phyloP scores from a whole-genome alignment of 2,888 invertebrate species.

The Lucinisca nassula region DNA sequence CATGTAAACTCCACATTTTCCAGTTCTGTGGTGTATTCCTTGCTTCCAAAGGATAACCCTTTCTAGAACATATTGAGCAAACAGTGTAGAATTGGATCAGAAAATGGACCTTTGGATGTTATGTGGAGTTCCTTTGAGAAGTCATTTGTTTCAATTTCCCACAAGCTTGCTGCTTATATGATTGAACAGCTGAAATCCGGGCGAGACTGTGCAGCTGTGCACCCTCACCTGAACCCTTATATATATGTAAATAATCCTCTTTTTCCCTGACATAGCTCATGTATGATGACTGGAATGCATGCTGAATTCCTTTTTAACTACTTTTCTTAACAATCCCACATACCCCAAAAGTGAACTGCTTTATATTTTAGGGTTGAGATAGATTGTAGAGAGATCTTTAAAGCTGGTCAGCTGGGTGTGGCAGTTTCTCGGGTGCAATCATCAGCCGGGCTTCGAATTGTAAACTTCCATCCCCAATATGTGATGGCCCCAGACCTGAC shows the following conservation, averaged over 20 bases:
- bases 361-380: conserved; percentile 17
- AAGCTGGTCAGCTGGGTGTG: conserved; percentile 28
- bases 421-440: conserved; percentile 24
- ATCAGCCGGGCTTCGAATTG: background rate
- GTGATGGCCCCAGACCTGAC: background rate
- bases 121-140: background rate
- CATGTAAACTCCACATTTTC: too few species aligned
- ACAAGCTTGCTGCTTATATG: background rate
- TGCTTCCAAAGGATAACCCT: too few species aligned
- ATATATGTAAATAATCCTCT: background rate
- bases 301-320: background rate
- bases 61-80: too few species aligned
- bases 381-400: conserved; percentile 26
- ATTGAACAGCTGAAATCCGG: background rate
- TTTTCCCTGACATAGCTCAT: background rate
- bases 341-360: background rate
- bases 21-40: too few species aligned
- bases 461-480: conserved; percentile 16
- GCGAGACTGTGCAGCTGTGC: background rate
- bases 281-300: background rate
- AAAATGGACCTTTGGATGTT: background rate
- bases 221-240: background rate
- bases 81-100: too few species aligned
- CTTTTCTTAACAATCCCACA: background rate
- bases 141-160: background rate